phyloP scores from a whole-genome alignment of 1,140 invertebrate species.

The Drosophila ananassae region DNA sequence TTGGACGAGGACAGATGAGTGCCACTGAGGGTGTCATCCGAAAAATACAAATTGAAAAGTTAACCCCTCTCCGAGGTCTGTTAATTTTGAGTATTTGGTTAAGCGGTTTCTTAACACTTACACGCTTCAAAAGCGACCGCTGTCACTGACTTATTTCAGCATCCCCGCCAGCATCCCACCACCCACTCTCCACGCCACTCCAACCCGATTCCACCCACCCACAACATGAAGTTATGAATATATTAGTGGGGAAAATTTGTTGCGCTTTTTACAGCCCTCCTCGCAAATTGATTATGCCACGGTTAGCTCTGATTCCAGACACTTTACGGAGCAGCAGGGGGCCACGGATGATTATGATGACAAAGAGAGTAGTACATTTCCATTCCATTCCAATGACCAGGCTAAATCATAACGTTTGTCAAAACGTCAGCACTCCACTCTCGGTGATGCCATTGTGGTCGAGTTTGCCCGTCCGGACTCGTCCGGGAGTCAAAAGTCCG shows the following conservation, averaged over 20 bases:
- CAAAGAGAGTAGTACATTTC: slow-evolving; percentile 26
- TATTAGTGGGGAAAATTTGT: slow-evolving; percentile 67
- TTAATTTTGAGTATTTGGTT: slow-evolving; percentile 66
- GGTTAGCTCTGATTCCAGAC: slow-evolving; percentile 26
- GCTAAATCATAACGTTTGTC: slow-evolving; percentile 75
- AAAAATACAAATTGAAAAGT: slow-evolving; percentile 3
- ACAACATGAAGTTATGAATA: slow-evolving; percentile 68
- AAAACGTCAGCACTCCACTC: slow-evolving; percentile 70
- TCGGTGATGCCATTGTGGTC: slow-evolving; percentile 22
- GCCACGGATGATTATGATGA: slow-evolving; percentile 31
- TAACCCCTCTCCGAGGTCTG: slow-evolving; percentile 11
- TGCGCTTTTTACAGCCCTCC: slow-evolving; percentile 56
- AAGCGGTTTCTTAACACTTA: slow-evolving; percentile 81
- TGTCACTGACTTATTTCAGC: slow-evolving; percentile 72
- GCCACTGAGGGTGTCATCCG: slow-evolving; percentile 3
- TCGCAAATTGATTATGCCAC: slow-evolving; percentile 56
- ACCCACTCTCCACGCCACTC: neutral
- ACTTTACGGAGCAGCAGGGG: slow-evolving; percentile 9
- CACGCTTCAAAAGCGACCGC: slow-evolving; percentile 58
- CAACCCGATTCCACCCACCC: slow-evolving; percentile 36
- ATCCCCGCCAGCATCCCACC: slow-evolving; percentile 1
- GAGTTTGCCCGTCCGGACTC: slow-evolving; percentile 2
- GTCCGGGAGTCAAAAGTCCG: slow-evolving; percentile 24
- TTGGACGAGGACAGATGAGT: slow-evolving; percentile 12
- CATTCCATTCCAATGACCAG: slow-evolving; percentile 50